These are phyloP conservation scores for Sinopyrophorus schimmeli DNA, from an alignment of 2,888 invertebrate species.

Conservation along the genomic window DNA sequence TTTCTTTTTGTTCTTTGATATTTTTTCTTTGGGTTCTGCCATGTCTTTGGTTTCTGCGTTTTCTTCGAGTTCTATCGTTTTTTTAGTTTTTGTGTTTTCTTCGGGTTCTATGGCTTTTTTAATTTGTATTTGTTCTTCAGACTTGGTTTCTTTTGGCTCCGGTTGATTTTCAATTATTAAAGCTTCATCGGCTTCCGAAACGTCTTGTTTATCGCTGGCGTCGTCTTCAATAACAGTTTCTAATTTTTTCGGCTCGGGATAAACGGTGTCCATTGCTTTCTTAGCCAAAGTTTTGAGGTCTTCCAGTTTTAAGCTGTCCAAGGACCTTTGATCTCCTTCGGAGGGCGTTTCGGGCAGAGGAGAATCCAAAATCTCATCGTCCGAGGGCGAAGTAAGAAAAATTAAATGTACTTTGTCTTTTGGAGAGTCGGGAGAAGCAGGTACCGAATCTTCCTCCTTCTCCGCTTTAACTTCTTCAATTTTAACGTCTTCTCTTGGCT, in stretches of 20 bases:
- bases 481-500: slow-evolving; percentile 26
- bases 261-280: slow-evolving; percentile 46
- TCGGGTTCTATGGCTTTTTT: no score
- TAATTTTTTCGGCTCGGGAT: slow-evolving; percentile 39
- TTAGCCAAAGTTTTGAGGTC: slow-evolving; percentile 50
- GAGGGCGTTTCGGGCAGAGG: slow-evolving; percentile 45
- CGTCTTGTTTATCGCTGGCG: slow-evolving; percentile 4
- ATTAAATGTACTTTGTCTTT: slow-evolving; percentile 49
- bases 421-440: slow-evolving; percentile 35
- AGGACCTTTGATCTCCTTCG: slow-evolving; percentile 41
- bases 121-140: no score
- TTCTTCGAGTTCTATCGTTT: no score
- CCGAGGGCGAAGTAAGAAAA: slow-evolving; percentile 52
- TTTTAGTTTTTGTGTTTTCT: no score
- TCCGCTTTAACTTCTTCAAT: slow-evolving; percentile 1
- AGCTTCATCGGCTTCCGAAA: slow-evolving; percentile 4
- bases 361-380: slow-evolving; percentile 51
- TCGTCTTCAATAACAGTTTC: slow-evolving; percentile 25
- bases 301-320: slow-evolving; percentile 40
- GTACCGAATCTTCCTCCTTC: no score
- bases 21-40: no score
- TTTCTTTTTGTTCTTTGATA: no score
- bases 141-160: no score
- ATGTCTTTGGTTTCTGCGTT: no score
- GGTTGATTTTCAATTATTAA: no score